phyloP scores from a whole-genome alignment of 2,113 vertebrate genomes.

The Otus sunia region DNA sequence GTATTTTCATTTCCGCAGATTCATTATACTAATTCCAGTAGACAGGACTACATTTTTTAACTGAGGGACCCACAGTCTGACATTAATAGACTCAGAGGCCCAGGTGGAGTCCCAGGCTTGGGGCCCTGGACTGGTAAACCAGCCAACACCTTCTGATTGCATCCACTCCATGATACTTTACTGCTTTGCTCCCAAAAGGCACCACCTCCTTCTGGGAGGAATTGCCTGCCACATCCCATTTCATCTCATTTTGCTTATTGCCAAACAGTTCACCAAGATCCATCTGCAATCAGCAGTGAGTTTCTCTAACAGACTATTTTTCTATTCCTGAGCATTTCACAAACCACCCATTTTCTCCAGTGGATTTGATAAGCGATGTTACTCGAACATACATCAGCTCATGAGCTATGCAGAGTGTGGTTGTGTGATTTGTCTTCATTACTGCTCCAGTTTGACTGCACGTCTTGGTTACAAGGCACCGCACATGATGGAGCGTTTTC shows the following conservation, averaged over 20 bases:
- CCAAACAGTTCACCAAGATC: neutral
- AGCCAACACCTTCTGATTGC: neutral
- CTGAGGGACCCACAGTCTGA: neutral
- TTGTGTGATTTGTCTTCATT: neutral
- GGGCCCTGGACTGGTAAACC: neutral
- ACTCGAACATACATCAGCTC: neutral
- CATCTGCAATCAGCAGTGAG: neutral
- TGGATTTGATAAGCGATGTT: neutral
- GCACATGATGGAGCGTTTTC: neutral
- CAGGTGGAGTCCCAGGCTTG: neutral
- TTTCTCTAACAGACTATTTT: neutral
- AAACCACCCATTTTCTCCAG: neutral
- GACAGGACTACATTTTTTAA: neutral
- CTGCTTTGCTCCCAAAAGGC: neutral
- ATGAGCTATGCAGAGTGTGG: neutral
- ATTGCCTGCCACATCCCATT: neutral
- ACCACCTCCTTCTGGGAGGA: neutral
- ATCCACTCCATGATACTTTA: neutral
- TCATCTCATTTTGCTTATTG: neutral
- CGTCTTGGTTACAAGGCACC: fast-evolving
- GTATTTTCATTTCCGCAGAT: slow-evolving; percentile 29
- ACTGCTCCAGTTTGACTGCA: neutral
- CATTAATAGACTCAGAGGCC: neutral
- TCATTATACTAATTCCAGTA: neutral
- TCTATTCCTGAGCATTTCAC: neutral